These are phyloP conservation scores for Phortica variegata DNA, from an alignment of 1,140 invertebrate genomes.

Conservation along the genomic window DNA sequence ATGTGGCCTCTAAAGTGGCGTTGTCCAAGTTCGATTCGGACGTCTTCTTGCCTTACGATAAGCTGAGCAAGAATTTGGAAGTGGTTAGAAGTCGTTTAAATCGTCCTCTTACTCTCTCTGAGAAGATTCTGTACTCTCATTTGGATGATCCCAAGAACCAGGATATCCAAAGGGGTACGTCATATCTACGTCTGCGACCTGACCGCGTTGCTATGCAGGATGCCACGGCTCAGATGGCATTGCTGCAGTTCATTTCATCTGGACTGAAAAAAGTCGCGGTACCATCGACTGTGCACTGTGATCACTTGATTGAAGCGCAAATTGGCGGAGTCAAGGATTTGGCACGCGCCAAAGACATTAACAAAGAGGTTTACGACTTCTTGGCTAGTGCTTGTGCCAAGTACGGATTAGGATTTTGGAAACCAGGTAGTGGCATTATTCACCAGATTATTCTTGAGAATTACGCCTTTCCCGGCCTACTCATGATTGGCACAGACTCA, in stretches of 20 bases:
- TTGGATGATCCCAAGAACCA: conserved; percentile 84
- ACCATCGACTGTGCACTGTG: conserved; percentile 98
- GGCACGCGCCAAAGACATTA: conserved; percentile 87
- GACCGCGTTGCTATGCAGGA: conserved; percentile 99
- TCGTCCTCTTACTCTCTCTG: conserved; percentile 91
- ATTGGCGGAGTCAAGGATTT: conserved; percentile 88
- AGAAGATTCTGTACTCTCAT: conserved; percentile 98
- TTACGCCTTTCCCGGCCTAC: conserved; percentile 95
- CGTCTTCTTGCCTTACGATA: conserved; percentile 86
- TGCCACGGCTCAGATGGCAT: conserved; percentile 99
- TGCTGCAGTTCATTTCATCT: conserved; percentile 98
- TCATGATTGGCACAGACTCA: conserved; percentile 98
- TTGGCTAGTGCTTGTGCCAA: conserved; percentile 92
- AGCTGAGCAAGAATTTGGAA: conserved; percentile 79
- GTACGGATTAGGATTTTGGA: conserved; percentile 99
- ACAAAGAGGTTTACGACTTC: conserved; percentile 98
- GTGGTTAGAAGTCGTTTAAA: conserved; percentile 88
- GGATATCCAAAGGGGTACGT: conserved; percentile 85
- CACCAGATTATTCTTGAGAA: conserved; percentile 99
- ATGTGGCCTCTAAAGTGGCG: conserved; percentile 66
- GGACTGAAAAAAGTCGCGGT: conserved; percentile 93
- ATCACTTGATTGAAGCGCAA: conserved; percentile 99
- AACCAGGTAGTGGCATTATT: conserved; percentile 99
- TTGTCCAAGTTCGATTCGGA: conserved; percentile 93
- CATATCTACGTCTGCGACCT: conserved; percentile 90